These are phyloP conservation scores for Scytalopus superciliaris DNA, from an alignment of 2,113 vertebrate species.

Conservation along the genomic window DNA sequence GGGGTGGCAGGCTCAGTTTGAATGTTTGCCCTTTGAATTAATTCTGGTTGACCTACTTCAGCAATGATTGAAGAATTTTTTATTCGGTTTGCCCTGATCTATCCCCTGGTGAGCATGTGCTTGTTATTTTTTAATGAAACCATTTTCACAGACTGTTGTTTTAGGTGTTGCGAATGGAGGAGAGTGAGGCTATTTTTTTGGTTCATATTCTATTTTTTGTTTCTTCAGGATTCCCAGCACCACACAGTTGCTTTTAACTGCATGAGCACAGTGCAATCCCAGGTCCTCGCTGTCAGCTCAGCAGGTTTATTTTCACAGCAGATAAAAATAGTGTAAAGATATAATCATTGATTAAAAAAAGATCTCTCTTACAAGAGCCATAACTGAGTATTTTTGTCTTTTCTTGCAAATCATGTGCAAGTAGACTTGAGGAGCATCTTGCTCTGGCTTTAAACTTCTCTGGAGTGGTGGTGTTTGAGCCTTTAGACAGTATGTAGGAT, in stretches of 20 bases:
- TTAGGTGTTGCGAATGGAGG: constrained; percentile 58
- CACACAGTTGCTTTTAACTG: neutral
- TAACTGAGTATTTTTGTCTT: neutral
- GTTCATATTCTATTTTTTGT: constrained; percentile 19
- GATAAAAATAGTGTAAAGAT: constrained; percentile 41
- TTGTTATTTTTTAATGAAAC: constrained; percentile 84
- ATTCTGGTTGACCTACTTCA: constrained; percentile 94
- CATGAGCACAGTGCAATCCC: neutral
- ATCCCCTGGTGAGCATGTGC: constrained; percentile 69
- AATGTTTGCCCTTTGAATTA: constrained; percentile 89
- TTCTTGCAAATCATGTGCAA: neutral
- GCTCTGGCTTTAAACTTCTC: neutral
- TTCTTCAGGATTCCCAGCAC: constrained; percentile 16
- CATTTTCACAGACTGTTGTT: constrained; percentile 75
- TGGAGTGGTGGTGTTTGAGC: neutral
- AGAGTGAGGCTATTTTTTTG: constrained; percentile 30
- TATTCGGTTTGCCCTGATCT: constrained; percentile 67
- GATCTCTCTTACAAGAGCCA: neutral
- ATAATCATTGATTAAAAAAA: neutral
- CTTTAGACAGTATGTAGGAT: neutral
- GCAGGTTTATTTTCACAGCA: constrained; percentile 23
- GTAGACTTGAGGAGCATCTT: neutral
- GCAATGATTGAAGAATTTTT: constrained; percentile 80
- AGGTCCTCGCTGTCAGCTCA: neutral
- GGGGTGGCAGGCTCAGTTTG: constrained; percentile 48